These are phyloP conservation scores for Holacanthus passer DNA, from an alignment of 2,113 vertebrate species.

Conservation along the genomic window DNA sequence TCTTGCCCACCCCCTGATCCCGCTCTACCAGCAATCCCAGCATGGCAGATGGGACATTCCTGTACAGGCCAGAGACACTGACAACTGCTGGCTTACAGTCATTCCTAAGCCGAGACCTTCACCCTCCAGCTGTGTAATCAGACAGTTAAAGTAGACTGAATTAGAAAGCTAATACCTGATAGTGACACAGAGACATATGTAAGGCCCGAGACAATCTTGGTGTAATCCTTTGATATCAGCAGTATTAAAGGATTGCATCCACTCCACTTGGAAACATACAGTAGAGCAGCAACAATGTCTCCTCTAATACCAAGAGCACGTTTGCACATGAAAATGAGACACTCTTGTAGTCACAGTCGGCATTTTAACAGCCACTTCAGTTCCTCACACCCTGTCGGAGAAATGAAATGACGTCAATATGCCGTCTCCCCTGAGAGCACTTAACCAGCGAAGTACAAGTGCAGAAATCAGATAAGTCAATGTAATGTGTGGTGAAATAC, in stretches of 20 bases:
- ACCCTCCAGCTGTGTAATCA: conserved; percentile 62
- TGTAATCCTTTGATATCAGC: conserved; percentile 71
- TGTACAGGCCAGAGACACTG: conserved; percentile 33
- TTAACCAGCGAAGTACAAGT: not conserved
- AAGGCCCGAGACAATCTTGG: conserved; percentile 59
- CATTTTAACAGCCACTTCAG: conserved; percentile 26
- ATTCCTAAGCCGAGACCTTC: conserved; percentile 50
- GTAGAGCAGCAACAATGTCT: conserved; percentile 21
- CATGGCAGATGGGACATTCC: conserved; percentile 57
- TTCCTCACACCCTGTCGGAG: conserved; percentile 10
- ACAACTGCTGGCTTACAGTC: conserved; percentile 45
- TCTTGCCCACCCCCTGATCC: conserved; percentile 49
- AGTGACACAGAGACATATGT: conserved; percentile 62
- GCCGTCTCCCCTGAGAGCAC: conserved; percentile 3
- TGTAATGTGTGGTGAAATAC: not conserved
- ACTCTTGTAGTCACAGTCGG: conserved; percentile 2
- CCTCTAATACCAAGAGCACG: conserved; percentile 12
- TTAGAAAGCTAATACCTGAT: conserved; percentile 69
- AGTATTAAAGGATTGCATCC: conserved; percentile 56
- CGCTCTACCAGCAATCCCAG: conserved; percentile 13
- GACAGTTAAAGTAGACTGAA: conserved; percentile 53
- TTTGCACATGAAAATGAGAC: conserved; percentile 20
- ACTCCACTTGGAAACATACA: conserved; percentile 26
- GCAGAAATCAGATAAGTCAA: conserved; percentile 28
- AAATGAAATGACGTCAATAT: conserved; percentile 45